Evolutionary conservation across 2,888 invertebrate species (phyloP).

Genomic region (Drosophila melanosoma): DNA sequence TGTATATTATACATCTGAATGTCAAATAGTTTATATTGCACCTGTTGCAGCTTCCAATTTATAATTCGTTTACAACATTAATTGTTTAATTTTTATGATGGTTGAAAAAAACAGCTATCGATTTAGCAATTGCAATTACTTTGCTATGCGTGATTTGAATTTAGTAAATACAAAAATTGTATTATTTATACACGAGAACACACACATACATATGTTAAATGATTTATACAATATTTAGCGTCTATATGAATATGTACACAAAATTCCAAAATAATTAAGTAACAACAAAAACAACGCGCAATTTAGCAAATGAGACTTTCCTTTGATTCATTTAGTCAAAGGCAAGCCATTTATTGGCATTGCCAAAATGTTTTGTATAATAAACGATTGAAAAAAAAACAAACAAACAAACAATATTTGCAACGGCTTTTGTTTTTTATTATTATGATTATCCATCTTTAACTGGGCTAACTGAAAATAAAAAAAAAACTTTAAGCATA

Average conservation of each 20-base stretch:
- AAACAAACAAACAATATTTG: constrained; percentile 23
- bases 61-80: constrained; percentile 8
- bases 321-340: constrained; percentile 63
- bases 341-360: constrained; percentile 44
- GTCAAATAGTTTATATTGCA: constrained; percentile 47
- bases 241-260: constrained; percentile 41
- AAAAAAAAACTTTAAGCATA: not conserved
- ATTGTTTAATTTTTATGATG: constrained; percentile 10
- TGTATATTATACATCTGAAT: constrained; percentile 48
- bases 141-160: constrained; percentile 60
- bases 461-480: not conserved
- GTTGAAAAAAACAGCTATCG: constrained; percentile 10
- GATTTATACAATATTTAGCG: constrained; percentile 46
- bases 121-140: constrained; percentile 38
- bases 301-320: constrained; percentile 75
- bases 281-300: constrained; percentile 63
- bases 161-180: constrained; percentile 59
- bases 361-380: constrained; percentile 64
- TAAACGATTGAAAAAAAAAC: constrained; percentile 56
- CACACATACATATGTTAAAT: constrained; percentile 33
- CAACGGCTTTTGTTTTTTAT: constrained; percentile 1
- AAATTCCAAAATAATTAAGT: constrained; percentile 64
- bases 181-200: constrained; percentile 62
- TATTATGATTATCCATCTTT: not conserved
- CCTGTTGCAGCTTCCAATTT: constrained; percentile 49